These are phyloP conservation scores for Synaphobranchus kaupii DNA, from an alignment of 2,797 vertebrate species.

Conservation along the genomic window DNA sequence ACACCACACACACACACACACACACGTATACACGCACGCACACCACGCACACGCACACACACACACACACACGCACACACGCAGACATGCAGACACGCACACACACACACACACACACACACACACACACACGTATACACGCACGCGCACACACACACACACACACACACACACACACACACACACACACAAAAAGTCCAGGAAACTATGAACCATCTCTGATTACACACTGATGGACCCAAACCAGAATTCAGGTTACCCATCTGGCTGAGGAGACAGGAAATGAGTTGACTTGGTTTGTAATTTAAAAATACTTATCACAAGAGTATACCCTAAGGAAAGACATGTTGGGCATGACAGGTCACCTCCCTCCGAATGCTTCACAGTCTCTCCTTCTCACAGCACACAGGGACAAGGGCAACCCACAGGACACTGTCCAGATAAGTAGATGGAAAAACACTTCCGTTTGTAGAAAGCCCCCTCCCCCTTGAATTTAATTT, in stretches of 20 bases:
- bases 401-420: background rate
- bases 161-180: no score
- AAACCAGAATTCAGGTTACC: constrained; percentile 9
- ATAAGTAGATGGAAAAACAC: background rate
- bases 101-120: no score
- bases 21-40: no score
- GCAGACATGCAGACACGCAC: no score
- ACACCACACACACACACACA: no score
- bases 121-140: no score
- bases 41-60: no score
- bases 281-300: constrained; percentile 21
- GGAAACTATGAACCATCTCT: background rate
- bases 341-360: background rate
- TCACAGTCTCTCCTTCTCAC: background rate
- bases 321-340: background rate
- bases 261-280: constrained; percentile 11
- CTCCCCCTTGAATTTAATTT: background rate
- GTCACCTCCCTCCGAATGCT: background rate
- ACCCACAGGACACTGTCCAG: background rate
- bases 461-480: background rate
- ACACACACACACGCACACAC: no score
- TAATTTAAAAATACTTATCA: constrained; percentile 9
- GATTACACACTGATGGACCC: background rate
- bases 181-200: no score
- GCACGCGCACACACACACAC: no score